These are phyloP conservation scores for Pocota personata DNA, from an alignment of 2,888 invertebrate genomes.

Conservation along the genomic window DNA sequence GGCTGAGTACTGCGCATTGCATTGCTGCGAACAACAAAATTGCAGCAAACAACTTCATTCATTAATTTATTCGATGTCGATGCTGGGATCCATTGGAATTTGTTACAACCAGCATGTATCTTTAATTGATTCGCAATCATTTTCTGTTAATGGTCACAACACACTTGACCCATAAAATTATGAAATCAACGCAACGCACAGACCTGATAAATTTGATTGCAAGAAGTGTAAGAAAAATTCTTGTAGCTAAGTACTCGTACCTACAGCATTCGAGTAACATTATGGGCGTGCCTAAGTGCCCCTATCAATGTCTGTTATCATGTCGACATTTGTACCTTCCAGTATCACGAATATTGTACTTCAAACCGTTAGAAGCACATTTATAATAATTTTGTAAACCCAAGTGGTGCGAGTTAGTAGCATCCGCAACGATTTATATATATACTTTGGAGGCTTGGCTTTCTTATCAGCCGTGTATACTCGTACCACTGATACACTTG, in stretches of 20 bases:
- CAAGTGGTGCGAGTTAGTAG: not conserved
- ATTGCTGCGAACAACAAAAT: conserved; percentile 4
- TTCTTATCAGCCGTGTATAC: conserved; percentile 25
- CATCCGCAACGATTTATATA: not conserved
- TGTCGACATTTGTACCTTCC: conserved; percentile 10
- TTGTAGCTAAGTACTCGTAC: not conserved
- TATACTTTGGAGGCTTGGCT: conserved; percentile 46
- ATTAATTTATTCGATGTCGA: conserved; percentile 30
- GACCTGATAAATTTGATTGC: not conserved
- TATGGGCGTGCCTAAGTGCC: not conserved
- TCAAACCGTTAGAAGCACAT: not conserved
- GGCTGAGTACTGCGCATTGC: conserved; percentile 1
- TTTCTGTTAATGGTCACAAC: conserved; percentile 2
- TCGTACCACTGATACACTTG: not conserved
- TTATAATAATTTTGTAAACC: not conserved
- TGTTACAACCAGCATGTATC: conserved; percentile 4
- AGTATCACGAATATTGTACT: not conserved
- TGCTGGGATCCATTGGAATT: not conserved
- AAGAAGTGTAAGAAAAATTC: not conserved
- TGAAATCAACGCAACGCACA: conserved; percentile 11
- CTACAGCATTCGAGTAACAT: not conserved
- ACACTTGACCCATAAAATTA: conserved; percentile 50
- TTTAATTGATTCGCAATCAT: conserved; percentile 36
- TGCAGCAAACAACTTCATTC: conserved; percentile 23
- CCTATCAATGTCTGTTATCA: conserved; percentile 11